These are phyloP conservation scores for Phaenicophaeus curvirostris DNA, from an alignment of 2,797 vertebrate genomes.

Conservation along the genomic window DNA sequence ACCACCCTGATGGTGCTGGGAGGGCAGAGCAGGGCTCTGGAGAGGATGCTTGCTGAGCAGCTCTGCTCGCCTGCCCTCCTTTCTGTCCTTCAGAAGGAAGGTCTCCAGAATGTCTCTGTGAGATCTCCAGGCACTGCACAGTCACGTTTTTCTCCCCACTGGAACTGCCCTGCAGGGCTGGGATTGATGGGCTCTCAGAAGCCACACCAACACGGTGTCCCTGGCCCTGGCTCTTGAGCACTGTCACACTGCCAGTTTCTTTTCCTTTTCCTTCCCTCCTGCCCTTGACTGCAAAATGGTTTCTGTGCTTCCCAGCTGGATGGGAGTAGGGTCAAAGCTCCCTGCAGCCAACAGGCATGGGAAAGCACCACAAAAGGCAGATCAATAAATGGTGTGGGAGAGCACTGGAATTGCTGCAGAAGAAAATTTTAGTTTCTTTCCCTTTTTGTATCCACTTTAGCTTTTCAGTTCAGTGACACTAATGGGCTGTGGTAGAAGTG, in stretches of 20 bases:
- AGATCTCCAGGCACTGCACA: rapidly evolving
- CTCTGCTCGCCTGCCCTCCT: neutral
- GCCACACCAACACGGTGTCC: neutral
- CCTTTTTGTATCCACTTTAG: neutral
- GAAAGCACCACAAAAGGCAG: neutral
- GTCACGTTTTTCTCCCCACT: neutral
- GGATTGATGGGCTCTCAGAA: neutral
- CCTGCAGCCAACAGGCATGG: rapidly evolving
- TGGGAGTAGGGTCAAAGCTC: neutral
- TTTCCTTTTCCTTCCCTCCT: rapidly evolving
- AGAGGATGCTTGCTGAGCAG: neutral
- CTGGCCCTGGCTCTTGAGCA: neutral
- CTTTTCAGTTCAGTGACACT: neutral
- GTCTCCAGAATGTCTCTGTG: too few relatives aligned
- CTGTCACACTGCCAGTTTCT: too few relatives aligned
- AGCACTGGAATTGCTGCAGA: neutral
- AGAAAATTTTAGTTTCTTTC: neutral
- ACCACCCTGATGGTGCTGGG: neutral
- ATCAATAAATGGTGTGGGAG: neutral
- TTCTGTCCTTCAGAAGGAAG: too few relatives aligned
- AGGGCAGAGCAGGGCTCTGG: neutral
- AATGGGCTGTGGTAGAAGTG: neutral
- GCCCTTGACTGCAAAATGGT: too few relatives aligned
- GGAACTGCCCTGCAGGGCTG: neutral
- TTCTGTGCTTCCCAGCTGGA: neutral